These are phyloP conservation scores for Mirounga angustirostris DNA, from an alignment of 2,113 vertebrate species.

Conservation along the genomic window DNA sequence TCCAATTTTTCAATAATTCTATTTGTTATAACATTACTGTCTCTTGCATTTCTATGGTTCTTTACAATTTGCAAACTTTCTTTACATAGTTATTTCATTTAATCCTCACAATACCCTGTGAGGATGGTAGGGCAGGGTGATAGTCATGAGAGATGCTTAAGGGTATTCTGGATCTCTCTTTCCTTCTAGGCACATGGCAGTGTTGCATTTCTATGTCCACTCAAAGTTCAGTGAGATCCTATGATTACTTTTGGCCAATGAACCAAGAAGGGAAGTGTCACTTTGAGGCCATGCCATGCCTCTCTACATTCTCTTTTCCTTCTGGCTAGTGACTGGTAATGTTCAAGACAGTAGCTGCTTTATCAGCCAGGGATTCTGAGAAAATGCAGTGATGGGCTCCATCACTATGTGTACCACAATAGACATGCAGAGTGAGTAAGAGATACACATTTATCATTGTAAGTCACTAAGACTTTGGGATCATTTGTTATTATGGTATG, in stretches of 20 bases:
- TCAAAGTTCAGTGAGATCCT: neutral
- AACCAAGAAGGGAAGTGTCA: neutral
- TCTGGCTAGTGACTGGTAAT: neutral
- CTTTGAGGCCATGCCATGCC: fast-evolving
- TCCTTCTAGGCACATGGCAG: neutral
- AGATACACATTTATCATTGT: neutral
- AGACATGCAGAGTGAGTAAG: neutral
- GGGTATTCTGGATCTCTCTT: neutral
- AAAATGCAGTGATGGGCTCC: neutral
- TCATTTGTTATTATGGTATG: neutral
- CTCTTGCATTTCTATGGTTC: neutral
- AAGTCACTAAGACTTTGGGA: neutral
- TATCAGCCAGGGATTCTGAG: neutral
- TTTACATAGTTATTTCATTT: neutral
- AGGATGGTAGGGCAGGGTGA: no score
- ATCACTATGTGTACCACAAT: fast-evolving
- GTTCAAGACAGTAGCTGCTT: neutral
- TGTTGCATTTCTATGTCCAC: neutral
- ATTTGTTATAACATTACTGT: neutral
- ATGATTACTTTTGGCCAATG: neutral
- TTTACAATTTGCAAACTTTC: neutral
- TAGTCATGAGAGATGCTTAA: fast-evolving
- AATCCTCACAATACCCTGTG: neutral
- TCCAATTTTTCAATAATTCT: neutral
- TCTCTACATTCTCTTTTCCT: neutral